These are phyloP conservation scores for Heterodera schachtii DNA, from an alignment of 1,140 invertebrate genomes.

Conservation along the genomic window DNA sequence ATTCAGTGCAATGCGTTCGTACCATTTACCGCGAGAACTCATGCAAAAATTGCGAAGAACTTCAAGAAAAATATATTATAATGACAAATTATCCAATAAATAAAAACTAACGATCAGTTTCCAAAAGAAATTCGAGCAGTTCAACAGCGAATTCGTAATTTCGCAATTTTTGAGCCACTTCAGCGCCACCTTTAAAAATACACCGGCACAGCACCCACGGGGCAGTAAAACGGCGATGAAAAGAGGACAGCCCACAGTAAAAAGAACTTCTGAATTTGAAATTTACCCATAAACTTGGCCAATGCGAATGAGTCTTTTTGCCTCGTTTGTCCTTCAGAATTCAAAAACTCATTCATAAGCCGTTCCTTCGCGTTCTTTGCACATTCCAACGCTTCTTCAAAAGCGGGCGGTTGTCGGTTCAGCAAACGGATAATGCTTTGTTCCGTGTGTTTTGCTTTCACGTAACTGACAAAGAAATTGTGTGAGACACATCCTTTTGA, in stretches of 20 bases:
- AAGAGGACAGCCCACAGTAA: constrained; percentile 25
- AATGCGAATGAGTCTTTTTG: background rate
- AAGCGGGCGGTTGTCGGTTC: constrained; percentile 4
- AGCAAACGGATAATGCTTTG: constrained; percentile 20
- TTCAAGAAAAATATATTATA: background rate
- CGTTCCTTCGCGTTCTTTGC: background rate
- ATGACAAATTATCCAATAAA: background rate
- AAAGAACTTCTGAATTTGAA: background rate
- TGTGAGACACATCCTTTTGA: background rate
- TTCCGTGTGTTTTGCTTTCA: constrained; percentile 33
- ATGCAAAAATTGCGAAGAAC: constrained; percentile 39
- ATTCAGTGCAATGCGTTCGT: constrained; percentile 53
- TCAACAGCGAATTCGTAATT: constrained; percentile 39
- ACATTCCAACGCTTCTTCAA: constrained; percentile 15
- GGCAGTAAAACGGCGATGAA: constrained; percentile 36
- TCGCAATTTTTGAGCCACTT: constrained; percentile 31
- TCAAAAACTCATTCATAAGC: constrained; percentile 19
- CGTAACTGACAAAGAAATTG: constrained; percentile 27
- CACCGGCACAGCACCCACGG: constrained; percentile 39
- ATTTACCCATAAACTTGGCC: background rate
- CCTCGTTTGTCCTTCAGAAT: background rate
- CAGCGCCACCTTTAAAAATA: constrained; percentile 19
- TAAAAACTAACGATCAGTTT: constrained; percentile 27
- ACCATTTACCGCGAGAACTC: constrained; percentile 51
- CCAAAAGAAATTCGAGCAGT: constrained; percentile 33